phyloP scores from a whole-genome alignment of 2,797 vertebrate species.

The Danionella dracula region DNA sequence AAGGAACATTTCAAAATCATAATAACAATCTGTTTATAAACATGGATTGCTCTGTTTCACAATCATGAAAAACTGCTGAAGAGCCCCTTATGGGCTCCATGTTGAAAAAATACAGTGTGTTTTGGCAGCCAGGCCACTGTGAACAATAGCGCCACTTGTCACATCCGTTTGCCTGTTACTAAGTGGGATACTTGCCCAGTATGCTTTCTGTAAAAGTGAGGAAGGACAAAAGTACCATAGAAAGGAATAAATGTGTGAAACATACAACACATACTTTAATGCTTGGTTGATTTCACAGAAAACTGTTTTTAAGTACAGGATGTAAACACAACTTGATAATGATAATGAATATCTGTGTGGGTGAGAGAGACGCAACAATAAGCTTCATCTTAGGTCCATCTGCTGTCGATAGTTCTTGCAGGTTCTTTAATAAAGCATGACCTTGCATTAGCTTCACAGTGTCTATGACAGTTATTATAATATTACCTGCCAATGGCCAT shows the following conservation, averaged over 20 bases:
- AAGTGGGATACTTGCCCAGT: background rate
- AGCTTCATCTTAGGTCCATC: constrained; percentile 47
- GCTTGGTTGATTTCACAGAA: background rate
- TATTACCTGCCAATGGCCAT: too few species aligned
- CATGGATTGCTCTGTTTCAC: too few species aligned
- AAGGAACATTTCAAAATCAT: too few species aligned
- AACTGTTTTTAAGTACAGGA: background rate
- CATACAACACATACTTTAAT: constrained; percentile 4
- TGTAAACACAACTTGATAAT: constrained; percentile 5
- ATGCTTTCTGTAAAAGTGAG: background rate
- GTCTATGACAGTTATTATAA: too few species aligned
- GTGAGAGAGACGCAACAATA: constrained; percentile 43
- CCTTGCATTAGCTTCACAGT: constrained; percentile 60
- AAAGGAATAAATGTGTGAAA: background rate
- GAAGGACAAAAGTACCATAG: background rate
- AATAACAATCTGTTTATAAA: too few species aligned
- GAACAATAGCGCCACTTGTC: constrained; percentile 14
- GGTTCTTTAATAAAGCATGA: constrained; percentile 57
- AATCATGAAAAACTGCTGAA: too few species aligned
- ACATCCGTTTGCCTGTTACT: constrained; percentile 18
- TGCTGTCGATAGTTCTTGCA: constrained; percentile 47
- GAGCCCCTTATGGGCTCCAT: background rate
- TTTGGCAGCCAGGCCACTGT: background rate
- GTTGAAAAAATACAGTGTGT: background rate
- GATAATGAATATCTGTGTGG: constrained; percentile 9